Percentiles rank a stretch among this genome's conserved stretches.
phyloP scores from a whole-genome alignment of 1,140 invertebrate species.

The Anastrepha obliqua region DNA sequence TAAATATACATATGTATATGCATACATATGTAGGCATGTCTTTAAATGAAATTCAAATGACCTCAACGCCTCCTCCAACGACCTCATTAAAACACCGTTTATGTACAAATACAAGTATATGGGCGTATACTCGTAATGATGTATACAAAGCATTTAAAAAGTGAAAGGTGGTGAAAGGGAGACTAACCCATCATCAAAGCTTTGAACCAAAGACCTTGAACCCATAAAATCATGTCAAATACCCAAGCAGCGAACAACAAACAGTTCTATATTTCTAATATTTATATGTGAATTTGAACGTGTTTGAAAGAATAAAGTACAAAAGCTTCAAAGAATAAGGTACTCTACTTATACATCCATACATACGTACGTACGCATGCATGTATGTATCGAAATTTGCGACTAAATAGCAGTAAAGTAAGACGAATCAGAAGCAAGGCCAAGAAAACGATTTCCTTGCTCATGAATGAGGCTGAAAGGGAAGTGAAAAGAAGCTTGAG shows the following conservation, averaged over 20 bases:
- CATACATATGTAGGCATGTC: neutral
- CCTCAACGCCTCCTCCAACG: neutral
- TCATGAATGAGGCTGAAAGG: constrained; percentile 58
- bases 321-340: no score
- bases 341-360: neutral
- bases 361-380: neutral
- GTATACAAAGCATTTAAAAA: constrained; percentile 1
- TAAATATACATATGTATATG: neutral
- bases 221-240: constrained; percentile 70
- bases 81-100: neutral
- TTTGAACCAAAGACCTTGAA: constrained; percentile 68
- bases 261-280: constrained; percentile 43
- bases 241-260: neutral
- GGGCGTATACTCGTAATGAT: neutral
- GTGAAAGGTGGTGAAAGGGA: neutral
- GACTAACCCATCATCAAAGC: constrained; percentile 53
- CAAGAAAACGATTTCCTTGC: constrained; percentile 67
- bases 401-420: neutral
- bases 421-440: neutral
- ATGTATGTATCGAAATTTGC: neutral
- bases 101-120: neutral
- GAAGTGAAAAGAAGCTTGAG: neutral
- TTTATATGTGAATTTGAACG: neutral
- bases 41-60: neutral
- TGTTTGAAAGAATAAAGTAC: no score